phyloP scores from a whole-genome alignment of 2,113 vertebrate genomes.

The human (Homo sapiens) region DNA sequence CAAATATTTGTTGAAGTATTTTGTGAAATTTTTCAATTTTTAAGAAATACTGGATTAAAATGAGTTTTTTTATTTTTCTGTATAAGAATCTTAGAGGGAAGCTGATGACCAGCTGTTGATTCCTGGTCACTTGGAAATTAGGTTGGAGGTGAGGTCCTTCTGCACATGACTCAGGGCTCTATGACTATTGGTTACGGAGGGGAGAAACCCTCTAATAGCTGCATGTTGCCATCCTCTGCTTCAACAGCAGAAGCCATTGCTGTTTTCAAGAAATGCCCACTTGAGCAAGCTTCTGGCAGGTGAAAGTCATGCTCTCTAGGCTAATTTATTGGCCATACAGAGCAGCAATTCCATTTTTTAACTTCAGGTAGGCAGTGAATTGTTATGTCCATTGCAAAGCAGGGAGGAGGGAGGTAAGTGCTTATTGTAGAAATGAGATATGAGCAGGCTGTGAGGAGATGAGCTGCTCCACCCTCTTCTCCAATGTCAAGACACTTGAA shows the following conservation, averaged over 20 bases:
- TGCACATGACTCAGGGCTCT: background rate
- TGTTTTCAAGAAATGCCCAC: background rate
- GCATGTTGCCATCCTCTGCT: background rate
- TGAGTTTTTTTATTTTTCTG: background rate
- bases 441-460: background rate
- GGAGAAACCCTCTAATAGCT: background rate
- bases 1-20: slow-evolving; percentile 2
- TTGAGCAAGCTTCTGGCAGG: background rate
- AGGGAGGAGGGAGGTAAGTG: background rate
- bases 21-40: background rate
- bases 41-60: slow-evolving; percentile 29
- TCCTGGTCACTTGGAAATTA: background rate
- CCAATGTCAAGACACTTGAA: background rate
- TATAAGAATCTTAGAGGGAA: background rate
- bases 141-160: background rate
- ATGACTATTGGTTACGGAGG: background rate
- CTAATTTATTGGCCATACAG: background rate
- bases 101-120: background rate
- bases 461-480: background rate
- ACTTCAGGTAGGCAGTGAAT: background rate
- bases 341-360: background rate
- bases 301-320: background rate
- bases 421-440: background rate
- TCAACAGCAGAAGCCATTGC: background rate
- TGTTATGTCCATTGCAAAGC: background rate